A percentile compares a stretch with the other conserved stretches of the same genome.
Conservation (phyloP, 2,797 vertebrate species). For the Ispidina picta region DNA sequence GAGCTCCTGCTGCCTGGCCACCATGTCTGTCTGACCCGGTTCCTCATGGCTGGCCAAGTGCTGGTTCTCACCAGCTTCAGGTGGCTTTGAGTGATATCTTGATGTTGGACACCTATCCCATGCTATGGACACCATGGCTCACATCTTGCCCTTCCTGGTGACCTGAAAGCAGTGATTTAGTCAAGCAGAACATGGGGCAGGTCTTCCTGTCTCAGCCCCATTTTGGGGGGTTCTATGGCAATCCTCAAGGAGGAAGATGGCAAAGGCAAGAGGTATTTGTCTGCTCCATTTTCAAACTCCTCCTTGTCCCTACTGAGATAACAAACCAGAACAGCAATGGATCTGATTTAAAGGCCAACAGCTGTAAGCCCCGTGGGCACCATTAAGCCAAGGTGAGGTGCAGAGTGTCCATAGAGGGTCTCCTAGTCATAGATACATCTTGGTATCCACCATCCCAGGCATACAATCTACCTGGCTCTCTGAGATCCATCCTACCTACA, state of each 20-base stretch:
- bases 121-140: background rate
- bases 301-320: background rate
- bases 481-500: background rate
- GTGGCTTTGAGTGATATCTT: rapidly evolving
- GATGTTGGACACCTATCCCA: background rate
- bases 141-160: background rate
- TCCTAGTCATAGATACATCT: background rate
- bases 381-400: background rate
- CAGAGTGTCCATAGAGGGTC: background rate
- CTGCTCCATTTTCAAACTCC: background rate
- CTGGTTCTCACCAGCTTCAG: background rate
- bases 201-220: background rate
- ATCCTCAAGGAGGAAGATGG: background rate
- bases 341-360: background rate
- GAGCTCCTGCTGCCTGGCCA: background rate
- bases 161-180: background rate
- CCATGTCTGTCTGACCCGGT: background rate
- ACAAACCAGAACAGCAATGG: background rate
- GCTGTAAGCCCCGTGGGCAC: background rate
- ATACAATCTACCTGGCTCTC: background rate
- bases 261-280: background rate
- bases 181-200: background rate
- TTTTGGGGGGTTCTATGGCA: background rate
- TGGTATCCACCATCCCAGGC: background rate
- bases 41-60: background rate